Evolutionary conservation across 2,113 vertebrate species (phyloP), one percentile per base, ranked within the genome.

Genomic region (Leptobrachium ailaonicum): DNA sequence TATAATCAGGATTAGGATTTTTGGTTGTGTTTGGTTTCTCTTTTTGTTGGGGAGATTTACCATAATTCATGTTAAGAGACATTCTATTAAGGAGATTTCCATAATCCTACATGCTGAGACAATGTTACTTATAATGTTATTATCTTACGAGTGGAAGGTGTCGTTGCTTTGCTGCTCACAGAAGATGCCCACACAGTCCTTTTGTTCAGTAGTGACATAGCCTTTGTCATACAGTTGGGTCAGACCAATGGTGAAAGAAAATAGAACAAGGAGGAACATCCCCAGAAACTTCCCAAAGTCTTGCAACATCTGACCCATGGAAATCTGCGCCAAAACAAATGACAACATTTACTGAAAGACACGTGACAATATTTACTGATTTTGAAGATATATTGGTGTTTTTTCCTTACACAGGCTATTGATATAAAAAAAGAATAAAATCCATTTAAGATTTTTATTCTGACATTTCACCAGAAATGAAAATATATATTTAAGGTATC

Each of bases 221-320:
- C 87, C 92, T 89, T 94, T 98, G 75, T 97, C 98, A 60, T 99
- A 98, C 11, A 99, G 94, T 83, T 98, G 97, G 2, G 96, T 98
- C 86, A 99, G 88, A 70, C 97, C 97, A 82, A 98, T 98, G 71
- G 98, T 99, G 92, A 99, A 99, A 53, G 98, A 99, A 91, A 98
- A 96, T 70, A 99, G 89, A 71, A 99, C 97, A 73, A 99, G 94
- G 83, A 99, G 94, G 85, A 99, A 99, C 91, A 99, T 96, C 75
- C 98, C 98, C 82, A 99, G 88, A 86, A 99, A 99, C 88, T 98
- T 99, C 58, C 96, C 97, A 85, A 99, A 99, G 88, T 98, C 97
- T 88, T 98, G 97, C 80, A 99, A 91, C 98, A 98, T 99, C 89
- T 98, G 96, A 63, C 98, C 98, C 97, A 99, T 98, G 50, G 97